Base-by-base conservation (phyloP, 2,888 invertebrate genomes). In the Frankliniella fusca region DNA sequence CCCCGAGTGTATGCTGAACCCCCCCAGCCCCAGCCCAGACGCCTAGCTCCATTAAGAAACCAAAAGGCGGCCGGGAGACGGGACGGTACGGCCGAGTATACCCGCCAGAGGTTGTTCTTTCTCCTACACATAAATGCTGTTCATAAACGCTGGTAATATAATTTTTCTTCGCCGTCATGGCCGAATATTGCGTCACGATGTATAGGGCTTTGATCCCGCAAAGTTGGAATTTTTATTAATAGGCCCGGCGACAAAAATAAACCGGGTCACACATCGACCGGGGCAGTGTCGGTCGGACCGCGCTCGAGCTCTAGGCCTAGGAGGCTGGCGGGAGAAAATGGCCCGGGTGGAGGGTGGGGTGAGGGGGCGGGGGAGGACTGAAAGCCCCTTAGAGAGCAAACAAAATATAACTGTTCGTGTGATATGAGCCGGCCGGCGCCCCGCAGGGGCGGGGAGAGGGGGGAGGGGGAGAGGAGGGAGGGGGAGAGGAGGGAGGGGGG, bases 321-420 rank as follows among this genome's bases (percentile, higher is more conserved):
- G 61, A 20, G 61, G 15, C 61, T 38, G 38, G 38, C 38, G 2
- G 38, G 38, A 38, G 38, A 38, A 38, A 38, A 38, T 5, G 38
- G 38, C 5, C 38, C 38, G 38, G 3, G 38, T 38, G 38, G 38
- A 38, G 38, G 5, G 38, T 3, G 38, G 50, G 50, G 10, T 9
- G 50, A 50, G 15, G 50, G 61, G 61, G 70, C 11, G 70, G 70
- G 70, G 70, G 27, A 7, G 70, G 23, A 5, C 70, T 27, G 70
- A 76, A 76, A 76, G 70, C 70, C 70, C 70, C 70, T 76, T 76
- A 23, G 70, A 76, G 70, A 76, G 70, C 70, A 76, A 76, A 76
- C 70, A 76, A 76, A 76, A 76, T 76, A 76, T 76, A 76, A 76
- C 70, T 76, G 70, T 27, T 76, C 70, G 70, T 76, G 23, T 76